Evolutionary conservation across 1,140 invertebrate species (phyloP).

Genomic region (Brachionus angularis): DNA sequence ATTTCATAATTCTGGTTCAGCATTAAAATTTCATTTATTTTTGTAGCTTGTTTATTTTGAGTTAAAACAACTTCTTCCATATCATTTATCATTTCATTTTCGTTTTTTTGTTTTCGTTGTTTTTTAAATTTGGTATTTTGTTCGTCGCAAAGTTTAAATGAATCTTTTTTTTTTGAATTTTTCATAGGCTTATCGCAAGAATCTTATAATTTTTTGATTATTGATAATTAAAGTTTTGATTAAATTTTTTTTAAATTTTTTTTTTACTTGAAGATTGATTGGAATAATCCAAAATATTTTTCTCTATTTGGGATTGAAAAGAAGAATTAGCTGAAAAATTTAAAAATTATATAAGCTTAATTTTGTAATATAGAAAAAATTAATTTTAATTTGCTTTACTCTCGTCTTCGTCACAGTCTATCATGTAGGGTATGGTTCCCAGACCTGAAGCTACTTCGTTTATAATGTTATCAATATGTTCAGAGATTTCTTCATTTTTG

Average conservation of each 20-base stretch:
- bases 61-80: too few species aligned
- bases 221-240: too few species aligned
- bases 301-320: too few species aligned
- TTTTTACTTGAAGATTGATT: slow-evolving; percentile 12
- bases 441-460: not conserved
- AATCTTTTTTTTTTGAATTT: too few species aligned
- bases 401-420: slow-evolving; percentile 20
- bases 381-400: not conserved
- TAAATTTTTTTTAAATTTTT: not conserved
- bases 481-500: not conserved
- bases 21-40: slow-evolving; percentile 34
- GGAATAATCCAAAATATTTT: too few species aligned
- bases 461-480: slow-evolving; percentile 38
- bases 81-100: too few species aligned
- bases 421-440: not conserved
- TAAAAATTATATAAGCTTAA: not conserved
- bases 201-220: slow-evolving; percentile 31
- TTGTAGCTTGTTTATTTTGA: too few species aligned
- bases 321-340: slow-evolving; percentile 2
- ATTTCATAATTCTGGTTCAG: not conserved
- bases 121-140: too few species aligned
- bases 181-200: slow-evolving; percentile 5
- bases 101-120: too few species aligned
- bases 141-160: too few species aligned
- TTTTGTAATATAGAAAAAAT: not conserved